phyloP scores from a whole-genome alignment of 2,797 vertebrate genomes.

The Basileuterus tristriatus region DNA sequence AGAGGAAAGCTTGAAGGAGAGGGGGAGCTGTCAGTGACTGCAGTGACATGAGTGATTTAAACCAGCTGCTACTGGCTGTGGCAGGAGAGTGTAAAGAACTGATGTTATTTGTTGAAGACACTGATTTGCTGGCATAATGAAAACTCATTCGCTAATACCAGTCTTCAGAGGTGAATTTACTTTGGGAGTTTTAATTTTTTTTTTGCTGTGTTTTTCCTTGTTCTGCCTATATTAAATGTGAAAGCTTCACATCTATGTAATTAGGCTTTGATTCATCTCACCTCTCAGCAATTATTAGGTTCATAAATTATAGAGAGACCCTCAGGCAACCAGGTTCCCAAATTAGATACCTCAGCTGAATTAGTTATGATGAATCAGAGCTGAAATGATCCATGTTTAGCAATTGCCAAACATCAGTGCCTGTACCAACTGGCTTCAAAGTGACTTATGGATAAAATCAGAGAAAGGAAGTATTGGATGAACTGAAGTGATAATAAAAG shows the following conservation, averaged over 20 bases:
- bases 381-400: slow-evolving; percentile 20
- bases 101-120: not conserved
- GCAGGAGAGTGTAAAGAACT: not conserved
- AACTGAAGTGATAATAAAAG: not conserved
- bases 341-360: slow-evolving; percentile 46
- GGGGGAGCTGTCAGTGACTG: not conserved
- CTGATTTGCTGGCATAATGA: not conserved
- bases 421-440: not conserved
- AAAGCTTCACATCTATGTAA: slow-evolving; percentile 21
- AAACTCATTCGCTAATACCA: rapidly evolving
- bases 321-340: slow-evolving; percentile 26
- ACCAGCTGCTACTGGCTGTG: not conserved
- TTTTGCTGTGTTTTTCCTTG: not conserved
- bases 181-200: not conserved
- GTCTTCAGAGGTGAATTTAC: not conserved
- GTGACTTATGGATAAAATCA: not conserved
- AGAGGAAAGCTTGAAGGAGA: not conserved
- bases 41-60: not conserved
- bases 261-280: slow-evolving; percentile 47
- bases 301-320: slow-evolving; percentile 48
- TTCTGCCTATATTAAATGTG: not conserved
- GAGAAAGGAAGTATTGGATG: not conserved
- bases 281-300: slow-evolving; percentile 29
- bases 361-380: slow-evolving; percentile 48
- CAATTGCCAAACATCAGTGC: not conserved